phyloP scores from a whole-genome alignment of 1,140 invertebrate species.

The Cecropterus lyciades region DNA sequence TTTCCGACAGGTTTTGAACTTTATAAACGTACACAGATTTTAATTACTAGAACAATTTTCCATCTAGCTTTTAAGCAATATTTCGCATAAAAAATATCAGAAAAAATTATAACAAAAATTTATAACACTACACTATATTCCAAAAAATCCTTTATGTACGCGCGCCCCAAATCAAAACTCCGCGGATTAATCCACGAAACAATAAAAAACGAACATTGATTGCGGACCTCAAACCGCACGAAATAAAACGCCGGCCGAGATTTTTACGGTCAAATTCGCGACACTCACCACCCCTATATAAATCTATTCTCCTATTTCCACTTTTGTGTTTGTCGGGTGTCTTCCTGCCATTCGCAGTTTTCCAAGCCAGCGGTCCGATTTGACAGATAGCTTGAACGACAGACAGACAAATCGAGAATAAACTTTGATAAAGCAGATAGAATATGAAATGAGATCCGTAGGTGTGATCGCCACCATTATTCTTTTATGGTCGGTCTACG shows the following conservation, averaged over 20 bases:
- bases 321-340: conserved; percentile 37
- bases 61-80: no score
- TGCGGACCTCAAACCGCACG: conserved; percentile 17
- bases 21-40: no score
- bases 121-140: no score
- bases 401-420: conserved; percentile 63
- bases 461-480: conserved; percentile 57
- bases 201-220: conserved; percentile 34
- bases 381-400: conserved; percentile 42
- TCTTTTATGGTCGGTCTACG: conserved; percentile 54
- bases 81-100: no score
- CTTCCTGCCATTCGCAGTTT: conserved; percentile 45
- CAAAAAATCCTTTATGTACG: no score
- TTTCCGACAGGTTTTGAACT: no score
- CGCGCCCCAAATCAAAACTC: not conserved
- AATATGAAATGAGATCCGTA: conserved; percentile 61
- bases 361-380: conserved; percentile 40
- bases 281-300: conserved; percentile 34
- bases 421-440: conserved; percentile 62
- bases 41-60: no score
- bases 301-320: conserved; percentile 40
- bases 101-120: no score
- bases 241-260: conserved; percentile 31
- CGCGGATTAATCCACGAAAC: conserved; percentile 17
- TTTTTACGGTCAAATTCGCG: conserved; percentile 33